phyloP scores from a whole-genome alignment of 2,888 invertebrate genomes.

The Pyrrhia umbra region DNA sequence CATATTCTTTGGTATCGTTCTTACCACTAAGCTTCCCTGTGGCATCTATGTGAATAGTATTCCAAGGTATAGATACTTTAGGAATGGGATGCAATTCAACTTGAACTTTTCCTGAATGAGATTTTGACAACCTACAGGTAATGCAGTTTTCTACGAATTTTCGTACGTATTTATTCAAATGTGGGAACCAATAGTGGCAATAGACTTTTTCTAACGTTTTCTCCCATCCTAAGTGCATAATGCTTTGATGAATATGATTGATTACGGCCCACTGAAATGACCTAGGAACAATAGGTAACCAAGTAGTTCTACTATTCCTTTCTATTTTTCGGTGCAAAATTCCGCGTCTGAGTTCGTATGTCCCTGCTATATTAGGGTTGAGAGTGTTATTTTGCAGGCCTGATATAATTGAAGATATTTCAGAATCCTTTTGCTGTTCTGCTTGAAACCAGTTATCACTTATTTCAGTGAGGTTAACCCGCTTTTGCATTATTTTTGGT shows the following conservation, averaged over 20 bases:
- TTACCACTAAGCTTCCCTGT: too few species aligned
- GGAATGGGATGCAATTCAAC: constrained; percentile 53
- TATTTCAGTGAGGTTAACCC: constrained; percentile 5
- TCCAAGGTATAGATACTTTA: constrained; percentile 9
- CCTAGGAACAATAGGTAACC: constrained; percentile 15
- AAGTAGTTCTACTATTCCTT: background rate
- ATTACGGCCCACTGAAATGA: constrained; percentile 11
- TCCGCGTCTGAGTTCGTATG: constrained; percentile 12
- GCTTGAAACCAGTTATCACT: constrained; percentile 34
- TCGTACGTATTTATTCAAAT: background rate
- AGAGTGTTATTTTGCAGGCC: constrained; percentile 10
- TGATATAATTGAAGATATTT: constrained; percentile 5
- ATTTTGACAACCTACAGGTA: constrained; percentile 56
- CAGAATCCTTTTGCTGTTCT: constrained; percentile 29
- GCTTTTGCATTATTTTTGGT: constrained; percentile 6
- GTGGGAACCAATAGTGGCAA: constrained; percentile 5
- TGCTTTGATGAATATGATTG: background rate
- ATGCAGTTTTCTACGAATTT: constrained; percentile 20
- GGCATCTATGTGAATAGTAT: too few species aligned
- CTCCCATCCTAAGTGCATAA: constrained; percentile 50
- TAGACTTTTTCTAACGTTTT: constrained; percentile 43
- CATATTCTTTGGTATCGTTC: too few species aligned
- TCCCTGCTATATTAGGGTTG: background rate
- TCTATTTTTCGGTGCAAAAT: constrained; percentile 24
- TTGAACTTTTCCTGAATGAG: constrained; percentile 49